phyloP scores from a whole-genome alignment of 2,888 invertebrate species.

The Sarcophaga caerulescens region DNA sequence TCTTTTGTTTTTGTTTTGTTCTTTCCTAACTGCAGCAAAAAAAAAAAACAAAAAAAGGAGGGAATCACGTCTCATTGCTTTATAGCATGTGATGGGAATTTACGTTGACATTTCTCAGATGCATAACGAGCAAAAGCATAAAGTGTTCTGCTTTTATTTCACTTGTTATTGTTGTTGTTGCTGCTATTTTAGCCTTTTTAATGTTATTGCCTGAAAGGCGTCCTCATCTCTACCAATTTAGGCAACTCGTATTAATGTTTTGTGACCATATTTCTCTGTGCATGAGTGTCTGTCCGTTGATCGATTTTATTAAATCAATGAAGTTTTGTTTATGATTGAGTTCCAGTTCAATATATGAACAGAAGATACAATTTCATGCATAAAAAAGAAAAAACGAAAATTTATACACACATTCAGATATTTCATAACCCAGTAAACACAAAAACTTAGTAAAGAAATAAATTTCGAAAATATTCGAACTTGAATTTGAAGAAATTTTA shows the following conservation, averaged over 20 bases:
- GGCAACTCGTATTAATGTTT: slow-evolving; percentile 59
- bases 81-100: slow-evolving; percentile 71
- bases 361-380: slow-evolving; percentile 40
- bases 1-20: not conserved
- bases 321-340: slow-evolving; percentile 57
- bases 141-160: slow-evolving; percentile 34
- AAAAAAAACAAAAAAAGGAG: slow-evolving; percentile 22
- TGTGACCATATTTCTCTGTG: slow-evolving; percentile 49
- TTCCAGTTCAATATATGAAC: slow-evolving; percentile 7
- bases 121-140: slow-evolving; percentile 68
- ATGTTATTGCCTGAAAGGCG: slow-evolving; percentile 43
- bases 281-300: slow-evolving; percentile 17
- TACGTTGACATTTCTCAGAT: slow-evolving; percentile 70
- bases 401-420: not conserved
- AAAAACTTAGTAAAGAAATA: not conserved
- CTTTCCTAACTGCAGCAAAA: not conserved
- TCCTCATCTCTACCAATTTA: slow-evolving; percentile 64
- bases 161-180: slow-evolving; percentile 42
- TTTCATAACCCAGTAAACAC: slow-evolving; percentile 10
- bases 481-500: too few relatives aligned
- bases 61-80: slow-evolving; percentile 70
- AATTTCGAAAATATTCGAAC: not conserved
- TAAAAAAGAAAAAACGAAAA: not conserved
- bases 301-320: slow-evolving; percentile 49
- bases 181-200: not conserved